Conservation (phyloP, 2,888 invertebrate genomes). For the Tribolium freemani region DNA sequence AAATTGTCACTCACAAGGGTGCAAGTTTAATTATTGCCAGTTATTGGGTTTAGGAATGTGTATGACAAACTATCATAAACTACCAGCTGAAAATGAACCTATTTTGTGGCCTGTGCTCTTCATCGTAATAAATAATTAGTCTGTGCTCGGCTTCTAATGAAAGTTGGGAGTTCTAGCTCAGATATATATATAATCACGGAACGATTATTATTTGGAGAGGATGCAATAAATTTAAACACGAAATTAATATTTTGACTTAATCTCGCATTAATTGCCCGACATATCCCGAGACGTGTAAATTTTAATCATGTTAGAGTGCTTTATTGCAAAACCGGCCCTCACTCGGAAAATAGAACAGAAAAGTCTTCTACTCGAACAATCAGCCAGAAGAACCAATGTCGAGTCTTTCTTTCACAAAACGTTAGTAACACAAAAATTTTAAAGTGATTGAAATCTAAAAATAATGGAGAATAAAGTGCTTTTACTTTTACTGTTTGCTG, state of each 20-base stretch:
- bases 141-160: background rate
- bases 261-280: background rate
- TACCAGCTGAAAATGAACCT: background rate
- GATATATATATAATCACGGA: background rate
- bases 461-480: background rate
- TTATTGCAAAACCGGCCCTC: background rate
- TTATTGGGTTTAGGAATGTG: background rate
- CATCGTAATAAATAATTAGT: background rate
- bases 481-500: background rate
- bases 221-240: background rate
- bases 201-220: background rate
- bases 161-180: background rate
- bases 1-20: background rate
- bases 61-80: background rate
- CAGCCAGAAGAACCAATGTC: background rate
- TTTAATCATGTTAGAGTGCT: background rate
- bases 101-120: background rate
- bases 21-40: background rate
- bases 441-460: background rate
- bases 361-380: background rate
- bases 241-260: background rate
- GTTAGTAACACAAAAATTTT: background rate
- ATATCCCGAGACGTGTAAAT: background rate
- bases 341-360: background rate
- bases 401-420: background rate